Percentiles rank a stretch among this genome's conserved stretches.
Evolutionary conservation across 2,113 vertebrate species (phyloP).

Genomic region (Dicaeum eximium): DNA sequence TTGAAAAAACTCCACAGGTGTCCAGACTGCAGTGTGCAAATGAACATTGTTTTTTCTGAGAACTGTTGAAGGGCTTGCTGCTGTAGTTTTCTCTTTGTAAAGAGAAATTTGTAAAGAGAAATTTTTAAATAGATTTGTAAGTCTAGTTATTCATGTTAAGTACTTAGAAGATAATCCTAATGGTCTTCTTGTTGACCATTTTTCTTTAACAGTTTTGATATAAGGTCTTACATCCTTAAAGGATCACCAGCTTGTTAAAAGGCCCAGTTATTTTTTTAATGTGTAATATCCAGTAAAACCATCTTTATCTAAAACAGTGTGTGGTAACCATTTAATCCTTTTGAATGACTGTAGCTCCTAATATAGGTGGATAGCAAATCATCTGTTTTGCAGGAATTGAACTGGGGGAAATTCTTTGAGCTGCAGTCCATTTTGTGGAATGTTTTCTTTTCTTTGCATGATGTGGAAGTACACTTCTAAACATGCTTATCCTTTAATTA

Average conservation of each 20-base stretch:
- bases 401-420: neutral
- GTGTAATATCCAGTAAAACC: neutral
- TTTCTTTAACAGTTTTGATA: neutral
- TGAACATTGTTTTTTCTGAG: neutral
- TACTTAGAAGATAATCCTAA: neutral
- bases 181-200: neutral
- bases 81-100: neutral
- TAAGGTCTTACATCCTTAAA: neutral
- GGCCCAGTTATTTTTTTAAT: neutral
- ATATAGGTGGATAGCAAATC: neutral
- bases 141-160: neutral
- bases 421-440: neutral
- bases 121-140: no score
- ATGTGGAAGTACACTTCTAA: neutral
- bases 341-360: neutral
- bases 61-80: neutral
- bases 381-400: neutral
- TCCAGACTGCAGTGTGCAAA: neutral
- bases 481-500: neutral
- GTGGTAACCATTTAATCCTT: neutral
- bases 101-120: no score
- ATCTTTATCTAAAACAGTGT: neutral
- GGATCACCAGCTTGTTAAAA: neutral
- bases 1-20: neutral
- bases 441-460: neutral